Evolutionary conservation across 2,113 vertebrate species (phyloP).

Genomic region (Callithrix jacchus): DNA sequence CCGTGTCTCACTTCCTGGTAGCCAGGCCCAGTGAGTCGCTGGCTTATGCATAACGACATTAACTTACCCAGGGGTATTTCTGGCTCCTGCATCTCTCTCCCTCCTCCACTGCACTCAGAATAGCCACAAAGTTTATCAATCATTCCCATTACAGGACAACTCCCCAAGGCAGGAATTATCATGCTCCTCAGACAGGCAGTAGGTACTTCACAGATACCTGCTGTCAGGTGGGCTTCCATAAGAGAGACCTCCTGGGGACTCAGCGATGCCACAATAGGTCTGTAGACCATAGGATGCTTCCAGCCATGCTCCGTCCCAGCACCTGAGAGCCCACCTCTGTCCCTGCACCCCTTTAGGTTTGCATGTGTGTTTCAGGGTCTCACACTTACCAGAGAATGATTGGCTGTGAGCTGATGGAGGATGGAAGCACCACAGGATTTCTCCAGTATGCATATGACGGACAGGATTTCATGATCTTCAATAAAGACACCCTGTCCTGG

Average conservation of each 20-base stretch:
- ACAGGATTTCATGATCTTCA: conserved; percentile 58
- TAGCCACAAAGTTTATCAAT: conserved; percentile 11
- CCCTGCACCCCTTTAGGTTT: not conserved
- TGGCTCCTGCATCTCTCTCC: not conserved
- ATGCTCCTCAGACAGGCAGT: too few species aligned
- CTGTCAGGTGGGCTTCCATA: not conserved
- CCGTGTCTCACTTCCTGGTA: not conserved
- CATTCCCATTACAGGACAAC: not conserved
- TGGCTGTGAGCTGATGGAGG: conserved; percentile 51
- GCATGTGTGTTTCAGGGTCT: conserved; percentile 31
- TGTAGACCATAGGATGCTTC: not conserved
- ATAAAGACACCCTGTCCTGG: conserved; percentile 59
- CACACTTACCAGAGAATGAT: conserved; percentile 67
- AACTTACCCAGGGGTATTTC: conserved; percentile 29
- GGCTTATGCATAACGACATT: not conserved
- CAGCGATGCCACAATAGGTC: not conserved
- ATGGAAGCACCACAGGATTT: conserved; percentile 39
- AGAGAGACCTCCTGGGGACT: not conserved
- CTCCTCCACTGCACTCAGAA: not conserved
- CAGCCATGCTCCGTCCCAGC: not conserved
- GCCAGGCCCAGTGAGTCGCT: not conserved
- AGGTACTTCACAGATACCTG: not conserved
- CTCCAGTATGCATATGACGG: conserved; percentile 42
- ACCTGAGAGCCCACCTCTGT: not conserved
- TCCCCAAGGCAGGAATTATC: not conserved